Conservation (phyloP, 2,888 invertebrate species). For the Urechis unicinctus region DNA sequence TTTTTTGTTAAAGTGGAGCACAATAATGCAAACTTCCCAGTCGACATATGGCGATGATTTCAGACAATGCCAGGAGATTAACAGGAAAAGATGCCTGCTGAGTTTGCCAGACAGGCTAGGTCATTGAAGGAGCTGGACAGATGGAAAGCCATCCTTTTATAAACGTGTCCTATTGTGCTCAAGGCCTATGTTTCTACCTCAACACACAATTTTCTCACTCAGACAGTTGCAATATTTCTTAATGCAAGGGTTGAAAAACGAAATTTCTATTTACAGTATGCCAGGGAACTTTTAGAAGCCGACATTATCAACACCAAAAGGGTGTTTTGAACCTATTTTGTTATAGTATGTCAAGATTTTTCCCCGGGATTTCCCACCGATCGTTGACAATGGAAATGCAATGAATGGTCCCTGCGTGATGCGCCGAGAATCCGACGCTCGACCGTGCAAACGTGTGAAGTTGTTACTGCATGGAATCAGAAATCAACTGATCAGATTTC, state of each 20-base stretch:
- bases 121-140: slow-evolving; percentile 20
- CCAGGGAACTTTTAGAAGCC: slow-evolving; percentile 11
- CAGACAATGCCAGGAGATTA: slow-evolving; percentile 5
- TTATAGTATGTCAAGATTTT: too few species aligned
- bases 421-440: slow-evolving; percentile 10
- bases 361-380: too few species aligned
- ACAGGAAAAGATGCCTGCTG: slow-evolving; percentile 19
- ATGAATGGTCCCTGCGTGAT: slow-evolving; percentile 14
- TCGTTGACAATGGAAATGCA: too few species aligned
- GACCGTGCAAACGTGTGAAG: slow-evolving; percentile 10
- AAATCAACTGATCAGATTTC: too few species aligned
- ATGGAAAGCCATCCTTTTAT: slow-evolving; percentile 33
- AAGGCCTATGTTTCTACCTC: slow-evolving; percentile 9
- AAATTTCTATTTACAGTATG: slow-evolving; percentile 3
- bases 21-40: slow-evolving; percentile 6
- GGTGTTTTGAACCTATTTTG: slow-evolving; percentile 8
- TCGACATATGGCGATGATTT: neutral
- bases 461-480: too few species aligned
- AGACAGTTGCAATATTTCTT: slow-evolving; percentile 22
- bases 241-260: slow-evolving; percentile 2
- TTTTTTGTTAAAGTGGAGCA: slow-evolving; percentile 21
- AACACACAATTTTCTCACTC: slow-evolving; percentile 23
- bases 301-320: slow-evolving; percentile 3
- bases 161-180: slow-evolving; percentile 26
- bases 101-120: slow-evolving; percentile 26